A percentile compares a stretch with the other conserved stretches of the same genome.
Conservation (phyloP, 2,888 invertebrate genomes). For the Caprella mutica region DNA sequence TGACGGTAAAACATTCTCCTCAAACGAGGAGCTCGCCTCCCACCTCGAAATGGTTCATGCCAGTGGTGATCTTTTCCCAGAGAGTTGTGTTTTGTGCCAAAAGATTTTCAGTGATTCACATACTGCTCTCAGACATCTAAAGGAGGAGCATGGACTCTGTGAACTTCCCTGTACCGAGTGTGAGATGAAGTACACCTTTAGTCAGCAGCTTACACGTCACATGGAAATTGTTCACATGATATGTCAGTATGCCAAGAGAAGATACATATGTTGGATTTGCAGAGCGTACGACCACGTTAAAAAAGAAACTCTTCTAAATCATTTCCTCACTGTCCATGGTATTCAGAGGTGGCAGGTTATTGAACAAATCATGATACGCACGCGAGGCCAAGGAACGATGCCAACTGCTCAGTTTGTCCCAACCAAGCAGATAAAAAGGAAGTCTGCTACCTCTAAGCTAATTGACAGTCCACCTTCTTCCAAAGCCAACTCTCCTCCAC, state of each 20-base stretch:
- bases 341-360: conserved; percentile 23
- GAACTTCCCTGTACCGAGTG: conserved; percentile 26
- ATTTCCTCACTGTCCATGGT: conserved; percentile 30
- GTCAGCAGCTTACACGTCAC: conserved; percentile 31
- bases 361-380: conserved; percentile 32
- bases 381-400: conserved; percentile 33
- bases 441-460: conserved; percentile 11
- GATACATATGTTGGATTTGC: conserved; percentile 34
- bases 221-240: conserved; percentile 33
- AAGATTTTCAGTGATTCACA: conserved; percentile 13
- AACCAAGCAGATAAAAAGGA: conserved; percentile 31
- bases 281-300: conserved; percentile 33
- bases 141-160: conserved; percentile 32
- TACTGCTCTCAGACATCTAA: conserved; percentile 27
- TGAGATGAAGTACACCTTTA: conserved; percentile 33
- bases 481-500: too few species aligned
- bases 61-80: conserved; percentile 17
- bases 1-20: conserved; percentile 28
- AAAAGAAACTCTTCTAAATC: conserved; percentile 33
- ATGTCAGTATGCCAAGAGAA: conserved; percentile 28
- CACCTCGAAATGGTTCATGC: conserved; percentile 31
- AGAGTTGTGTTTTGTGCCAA: conserved; percentile 23
- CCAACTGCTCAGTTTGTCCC: conserved; percentile 33
- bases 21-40: conserved; percentile 27
- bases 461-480: too few species aligned